Conservation (phyloP, 2,797 vertebrate species). For the Xyrichtys novacula region DNA sequence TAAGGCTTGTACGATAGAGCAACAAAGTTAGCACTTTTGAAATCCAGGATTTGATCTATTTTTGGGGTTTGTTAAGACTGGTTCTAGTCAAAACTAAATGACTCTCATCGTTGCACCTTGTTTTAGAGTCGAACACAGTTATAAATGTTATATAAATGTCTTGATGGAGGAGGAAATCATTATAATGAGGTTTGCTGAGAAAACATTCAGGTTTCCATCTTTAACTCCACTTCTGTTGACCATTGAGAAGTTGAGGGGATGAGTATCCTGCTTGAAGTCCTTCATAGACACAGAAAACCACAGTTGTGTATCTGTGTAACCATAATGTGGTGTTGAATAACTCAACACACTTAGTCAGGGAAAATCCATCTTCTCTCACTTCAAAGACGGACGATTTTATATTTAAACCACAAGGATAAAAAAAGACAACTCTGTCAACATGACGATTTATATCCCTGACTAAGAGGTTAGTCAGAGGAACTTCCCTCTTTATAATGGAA, state of each 20-base stretch:
- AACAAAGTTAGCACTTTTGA: too few relatives aligned
- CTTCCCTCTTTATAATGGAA: neutral
- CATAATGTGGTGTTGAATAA: conserved; percentile 16
- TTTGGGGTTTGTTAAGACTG: too few relatives aligned
- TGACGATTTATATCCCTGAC: conserved; percentile 5
- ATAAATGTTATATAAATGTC: too few relatives aligned
- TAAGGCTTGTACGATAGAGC: too few relatives aligned
- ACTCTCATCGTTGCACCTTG: too few relatives aligned
- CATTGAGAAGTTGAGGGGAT: neutral
- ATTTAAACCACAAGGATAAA: conserved; percentile 4
- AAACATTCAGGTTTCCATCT: neutral
- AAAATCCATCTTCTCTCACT: conserved; percentile 12
- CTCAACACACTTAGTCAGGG: neutral
- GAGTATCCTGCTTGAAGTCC: neutral
- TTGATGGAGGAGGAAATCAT: too few relatives aligned
- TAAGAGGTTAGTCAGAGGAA: neutral
- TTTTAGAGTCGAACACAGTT: too few relatives aligned
- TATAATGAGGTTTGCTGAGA: too few relatives aligned
- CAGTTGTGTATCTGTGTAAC: conserved; percentile 36
- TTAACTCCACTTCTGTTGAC: neutral
- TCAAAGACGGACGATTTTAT: neutral
- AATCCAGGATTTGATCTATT: too few relatives aligned
- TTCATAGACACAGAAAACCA: conserved; percentile 20
- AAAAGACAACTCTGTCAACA: conserved; percentile 18
- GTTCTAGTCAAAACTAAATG: too few relatives aligned